These are phyloP conservation scores for Anguilla megastoma DNA, from an alignment of 2,797 vertebrate species.

Conservation along the genomic window DNA sequence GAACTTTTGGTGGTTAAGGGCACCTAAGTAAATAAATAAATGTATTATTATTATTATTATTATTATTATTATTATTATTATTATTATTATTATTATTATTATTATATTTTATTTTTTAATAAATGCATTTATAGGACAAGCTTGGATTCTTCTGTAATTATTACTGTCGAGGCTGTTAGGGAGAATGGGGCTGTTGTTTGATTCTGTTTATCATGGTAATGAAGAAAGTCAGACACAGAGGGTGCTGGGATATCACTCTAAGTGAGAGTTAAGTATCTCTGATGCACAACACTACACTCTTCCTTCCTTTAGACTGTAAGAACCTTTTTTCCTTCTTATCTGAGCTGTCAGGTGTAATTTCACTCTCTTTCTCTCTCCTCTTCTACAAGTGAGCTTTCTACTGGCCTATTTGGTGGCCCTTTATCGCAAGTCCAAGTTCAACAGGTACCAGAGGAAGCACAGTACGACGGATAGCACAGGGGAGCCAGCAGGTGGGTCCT, in stretches of 20 bases:
- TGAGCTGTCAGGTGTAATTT: constrained; percentile 18
- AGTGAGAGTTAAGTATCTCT: neutral
- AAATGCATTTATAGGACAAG: neutral
- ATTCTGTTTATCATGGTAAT: constrained; percentile 1
- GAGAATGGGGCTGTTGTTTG: neutral
- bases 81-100: too few species aligned
- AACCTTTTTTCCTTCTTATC: constrained; percentile 4
- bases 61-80: too few species aligned
- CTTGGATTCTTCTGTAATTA: neutral
- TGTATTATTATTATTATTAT: too few species aligned
- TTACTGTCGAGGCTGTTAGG: neutral
- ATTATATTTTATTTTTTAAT: neutral
- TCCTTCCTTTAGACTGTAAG: neutral
- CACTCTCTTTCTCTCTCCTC: constrained; percentile 20
- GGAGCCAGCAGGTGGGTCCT: constrained; percentile 67
- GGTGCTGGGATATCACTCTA: neutral
- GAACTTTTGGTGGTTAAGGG: too few species aligned
- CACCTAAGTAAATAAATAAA: too few species aligned
- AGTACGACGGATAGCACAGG: constrained; percentile 56
- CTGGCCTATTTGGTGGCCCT: constrained; percentile 79
- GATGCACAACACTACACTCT: neutral
- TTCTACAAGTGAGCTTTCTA: constrained; percentile 78
- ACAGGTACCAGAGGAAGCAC: constrained; percentile 76
- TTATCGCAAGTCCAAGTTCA: constrained; percentile 76
- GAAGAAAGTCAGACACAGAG: constrained; percentile 12